Conservation (phyloP, 2,797 vertebrate species). For the Microchirus variegatus region DNA sequence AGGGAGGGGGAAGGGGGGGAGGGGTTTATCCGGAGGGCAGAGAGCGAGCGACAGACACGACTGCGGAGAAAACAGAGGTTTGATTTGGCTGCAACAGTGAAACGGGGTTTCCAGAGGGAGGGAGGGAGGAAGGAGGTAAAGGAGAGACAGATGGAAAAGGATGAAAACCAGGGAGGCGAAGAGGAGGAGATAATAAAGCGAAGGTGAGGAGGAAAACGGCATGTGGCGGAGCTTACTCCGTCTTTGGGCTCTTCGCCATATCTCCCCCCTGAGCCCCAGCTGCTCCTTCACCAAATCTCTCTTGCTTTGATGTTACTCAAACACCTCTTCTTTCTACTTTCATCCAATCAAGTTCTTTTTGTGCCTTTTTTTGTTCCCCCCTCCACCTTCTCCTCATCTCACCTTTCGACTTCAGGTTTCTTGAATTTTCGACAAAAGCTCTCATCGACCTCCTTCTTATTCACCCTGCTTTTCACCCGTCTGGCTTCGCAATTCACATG, state of each 20-base stretch:
- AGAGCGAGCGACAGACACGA: slow-evolving; percentile 3
- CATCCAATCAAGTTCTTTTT: neutral
- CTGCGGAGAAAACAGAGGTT: slow-evolving; percentile 5
- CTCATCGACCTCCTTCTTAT: slow-evolving; percentile 13
- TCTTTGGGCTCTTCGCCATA: neutral
- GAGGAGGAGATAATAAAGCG: neutral
- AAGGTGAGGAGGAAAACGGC: neutral
- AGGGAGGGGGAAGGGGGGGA: neutral
- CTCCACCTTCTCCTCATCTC: slow-evolving; percentile 45
- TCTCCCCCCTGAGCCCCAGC: too few species aligned
- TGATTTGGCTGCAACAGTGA: slow-evolving; percentile 6
- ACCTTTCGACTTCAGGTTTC: neutral
- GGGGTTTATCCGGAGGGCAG: neutral
- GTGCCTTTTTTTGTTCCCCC: slow-evolving; percentile 31
- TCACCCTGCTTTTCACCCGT: too few species aligned
- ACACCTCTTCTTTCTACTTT: neutral
- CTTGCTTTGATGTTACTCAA: slow-evolving; percentile 29
- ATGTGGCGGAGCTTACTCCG: neutral
- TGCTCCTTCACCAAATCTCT: slow-evolving; percentile 9
- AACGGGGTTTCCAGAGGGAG: too few species aligned
- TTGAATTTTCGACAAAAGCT: slow-evolving; percentile 16
- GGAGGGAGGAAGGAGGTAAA: neutral
- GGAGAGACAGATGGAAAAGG: neutral
- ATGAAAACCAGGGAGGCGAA: neutral
- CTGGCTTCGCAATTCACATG: too few species aligned